Evolutionary conservation across 2,888 invertebrate genomes (phyloP), one percentile per base, ranked within the genome.

Genomic region (Pseudococcus viburni): DNA sequence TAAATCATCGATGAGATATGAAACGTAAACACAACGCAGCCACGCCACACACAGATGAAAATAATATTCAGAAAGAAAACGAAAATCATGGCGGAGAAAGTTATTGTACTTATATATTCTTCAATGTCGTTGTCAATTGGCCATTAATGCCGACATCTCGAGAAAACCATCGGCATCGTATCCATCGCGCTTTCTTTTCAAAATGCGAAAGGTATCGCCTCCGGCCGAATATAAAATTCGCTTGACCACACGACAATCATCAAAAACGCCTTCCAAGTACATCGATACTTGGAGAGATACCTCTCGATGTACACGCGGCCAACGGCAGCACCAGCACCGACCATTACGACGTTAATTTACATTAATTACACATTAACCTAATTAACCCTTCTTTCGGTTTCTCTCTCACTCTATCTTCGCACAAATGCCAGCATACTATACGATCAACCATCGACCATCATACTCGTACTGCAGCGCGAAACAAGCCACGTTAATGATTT

Each of bases 61-160:
- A 89, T 33, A 86, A 80, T 87, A 64, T 85, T 68, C 85, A 73
- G n/a, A 89, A 77, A 84, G 88, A 84, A 88, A 88, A 68, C 64
- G 88, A 87, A 87, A 87, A 87, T 87, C 87, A 87, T 80, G 5
- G 26, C 51, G 87, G 87, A 22, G 87, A 87, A 87, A 87, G 87
- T 87, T 87, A 77, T 87, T 73, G 80, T 83, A 42, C 42, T 42
- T 42, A 33, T 77, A 39, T 83, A 46, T 83, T 73, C 73, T 73
- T 83, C 46, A 77, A 48, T 48, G 87, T 77, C 87, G 87, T 46
- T 80, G 87, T 84, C 88, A 88, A 83, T 88, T 46, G 84, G 19
- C 80, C 64, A 59, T 88, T 84, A 84, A 68, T 84, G 55, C 33
- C 11, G 26, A 68, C 59, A n/a, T 64, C 55, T 19, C 19, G 88